Conservation (phyloP, 2,888 invertebrate genomes). For the Automeris io region DNA sequence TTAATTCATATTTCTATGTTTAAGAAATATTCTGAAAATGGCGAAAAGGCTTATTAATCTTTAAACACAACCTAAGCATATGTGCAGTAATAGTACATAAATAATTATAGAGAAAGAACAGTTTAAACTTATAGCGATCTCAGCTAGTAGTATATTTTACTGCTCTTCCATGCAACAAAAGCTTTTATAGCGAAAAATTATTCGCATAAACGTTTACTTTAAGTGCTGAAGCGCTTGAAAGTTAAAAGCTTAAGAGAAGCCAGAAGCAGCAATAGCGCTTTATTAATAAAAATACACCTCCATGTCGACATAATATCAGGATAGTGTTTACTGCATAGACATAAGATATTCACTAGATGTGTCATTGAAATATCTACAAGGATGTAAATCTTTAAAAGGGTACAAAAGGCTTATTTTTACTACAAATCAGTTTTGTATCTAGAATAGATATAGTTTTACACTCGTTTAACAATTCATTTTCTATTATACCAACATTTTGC, state of each 20-base stretch:
- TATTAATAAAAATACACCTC: conserved; percentile 66
- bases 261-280: conserved; percentile 44
- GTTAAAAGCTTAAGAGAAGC: conserved; percentile 33
- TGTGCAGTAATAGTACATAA: background rate
- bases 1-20: too few species aligned
- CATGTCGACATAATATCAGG: conserved; percentile 17
- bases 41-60: background rate
- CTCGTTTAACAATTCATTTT: too few species aligned
- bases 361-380: too few species aligned
- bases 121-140: background rate
- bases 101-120: background rate
- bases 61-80: background rate
- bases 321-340: background rate
- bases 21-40: background rate
- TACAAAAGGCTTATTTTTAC: too few species aligned
- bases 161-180: background rate
- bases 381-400: too few species aligned
- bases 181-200: conserved; percentile 16
- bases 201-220: conserved; percentile 18
- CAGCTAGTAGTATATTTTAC: background rate
- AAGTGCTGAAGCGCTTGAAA: conserved; percentile 37
- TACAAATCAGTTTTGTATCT: too few species aligned
- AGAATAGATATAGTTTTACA: too few species aligned
- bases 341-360: background rate
- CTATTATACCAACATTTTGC: too few species aligned